These are phyloP conservation scores for Hylaeus volcanicus DNA, from an alignment of 1,140 invertebrate species.

Conservation along the genomic window DNA sequence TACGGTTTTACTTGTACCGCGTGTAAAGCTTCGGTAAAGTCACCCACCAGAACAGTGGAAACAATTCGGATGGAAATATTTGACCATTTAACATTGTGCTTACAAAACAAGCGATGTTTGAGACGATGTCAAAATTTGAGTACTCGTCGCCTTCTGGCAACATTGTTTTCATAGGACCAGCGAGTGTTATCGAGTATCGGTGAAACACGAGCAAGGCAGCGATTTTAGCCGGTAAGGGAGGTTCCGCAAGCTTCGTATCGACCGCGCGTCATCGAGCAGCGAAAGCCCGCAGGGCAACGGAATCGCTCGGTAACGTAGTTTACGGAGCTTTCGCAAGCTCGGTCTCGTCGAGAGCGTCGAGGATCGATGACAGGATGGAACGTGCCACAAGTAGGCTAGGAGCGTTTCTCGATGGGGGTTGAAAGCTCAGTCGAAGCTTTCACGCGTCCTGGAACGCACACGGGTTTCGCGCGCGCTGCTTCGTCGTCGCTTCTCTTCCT, in stretches of 20 bases:
- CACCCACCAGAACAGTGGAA: no score
- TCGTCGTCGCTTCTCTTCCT: constrained; percentile 16
- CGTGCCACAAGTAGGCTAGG: constrained; percentile 46
- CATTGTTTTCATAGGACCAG: no score
- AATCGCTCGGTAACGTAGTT: constrained; percentile 48
- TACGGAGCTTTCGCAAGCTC: constrained; percentile 37
- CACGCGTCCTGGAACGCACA: constrained; percentile 65
- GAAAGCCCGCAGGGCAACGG: no score
- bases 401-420: constrained; percentile 51
- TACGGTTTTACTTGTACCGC: not conserved
- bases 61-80: not conserved
- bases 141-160: no score
- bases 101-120: no score
- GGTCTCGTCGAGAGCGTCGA: constrained; percentile 25
- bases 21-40: no score
- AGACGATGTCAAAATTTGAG: no score
- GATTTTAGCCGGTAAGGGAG: constrained; percentile 14
- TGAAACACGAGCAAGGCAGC: no score
- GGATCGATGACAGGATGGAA: constrained; percentile 57
- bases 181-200: no score
- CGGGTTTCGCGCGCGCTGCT: constrained; percentile 53
- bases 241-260: not conserved
- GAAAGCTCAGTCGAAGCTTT: constrained; percentile 72
- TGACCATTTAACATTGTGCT: no score
- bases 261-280: not conserved